Conservation (phyloP, 2,797 vertebrate species). For the Taeniopygia guttata region DNA sequence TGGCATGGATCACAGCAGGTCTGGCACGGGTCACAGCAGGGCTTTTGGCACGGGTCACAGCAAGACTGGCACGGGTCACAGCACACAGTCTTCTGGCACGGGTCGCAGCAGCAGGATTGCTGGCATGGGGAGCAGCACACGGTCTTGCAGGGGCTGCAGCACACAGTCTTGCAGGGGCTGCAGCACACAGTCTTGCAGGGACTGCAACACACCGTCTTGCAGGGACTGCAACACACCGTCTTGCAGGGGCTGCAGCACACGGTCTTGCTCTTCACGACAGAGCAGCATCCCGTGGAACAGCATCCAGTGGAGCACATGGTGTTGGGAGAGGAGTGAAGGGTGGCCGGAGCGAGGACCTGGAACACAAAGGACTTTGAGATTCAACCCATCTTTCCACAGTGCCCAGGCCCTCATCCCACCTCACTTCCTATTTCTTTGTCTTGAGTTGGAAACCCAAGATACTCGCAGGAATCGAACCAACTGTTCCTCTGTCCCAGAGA, state of each 20-base stretch:
- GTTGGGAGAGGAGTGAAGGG: neutral
- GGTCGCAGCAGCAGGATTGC: neutral
- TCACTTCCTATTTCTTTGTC: fast-evolving
- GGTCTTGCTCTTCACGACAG: conserved; percentile 18
- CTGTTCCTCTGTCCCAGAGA: fast-evolving
- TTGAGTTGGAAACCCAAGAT: neutral
- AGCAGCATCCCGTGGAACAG: conserved; percentile 16
- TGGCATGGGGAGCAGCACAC: neutral
- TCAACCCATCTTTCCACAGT: neutral
- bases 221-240: neutral
- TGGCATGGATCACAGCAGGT: fast-evolving
- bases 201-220: neutral
- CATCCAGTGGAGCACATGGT: conserved; percentile 26
- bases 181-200: neutral
- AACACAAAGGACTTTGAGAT: neutral
- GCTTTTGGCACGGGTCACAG: neutral
- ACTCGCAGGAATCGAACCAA: fast-evolving
- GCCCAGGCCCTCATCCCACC: neutral
- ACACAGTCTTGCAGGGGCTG: neutral
- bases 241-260: conserved; percentile 22
- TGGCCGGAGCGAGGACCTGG: neutral
- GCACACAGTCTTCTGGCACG: neutral
- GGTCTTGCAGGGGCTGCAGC: neutral
- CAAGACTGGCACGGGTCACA: neutral
- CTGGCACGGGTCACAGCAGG: neutral